Evolutionary conservation across 2,888 invertebrate genomes (phyloP).

Genomic region (Tetragonula carbonaria): DNA sequence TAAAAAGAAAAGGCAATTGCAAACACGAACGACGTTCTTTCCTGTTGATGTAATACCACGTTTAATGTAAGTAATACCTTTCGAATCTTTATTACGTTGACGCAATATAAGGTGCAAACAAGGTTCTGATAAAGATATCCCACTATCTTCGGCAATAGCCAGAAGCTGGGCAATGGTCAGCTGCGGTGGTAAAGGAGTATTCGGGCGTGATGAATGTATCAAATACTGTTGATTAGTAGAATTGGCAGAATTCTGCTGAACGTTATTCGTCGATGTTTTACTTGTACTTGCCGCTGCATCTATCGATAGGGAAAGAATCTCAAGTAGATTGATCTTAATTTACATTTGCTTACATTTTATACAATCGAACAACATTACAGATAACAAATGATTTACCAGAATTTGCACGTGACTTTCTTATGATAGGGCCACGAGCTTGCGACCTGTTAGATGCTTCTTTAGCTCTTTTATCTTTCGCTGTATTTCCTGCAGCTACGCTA

Average conservation of each 20-base stretch:
- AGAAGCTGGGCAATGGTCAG: conserved; percentile 87
- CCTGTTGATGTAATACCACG: background rate
- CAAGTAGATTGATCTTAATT: background rate
- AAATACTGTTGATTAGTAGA: conserved; percentile 83
- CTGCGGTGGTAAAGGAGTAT: conserved; percentile 85
- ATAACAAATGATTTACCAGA: conserved; percentile 62
- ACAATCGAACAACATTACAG: background rate
- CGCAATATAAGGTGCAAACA: conserved; percentile 82
- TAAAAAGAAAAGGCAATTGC: background rate
- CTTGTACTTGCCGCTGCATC: conserved; percentile 69
- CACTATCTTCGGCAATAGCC: conserved; percentile 85
- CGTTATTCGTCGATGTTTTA: conserved; percentile 67
- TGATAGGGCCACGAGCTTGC: conserved; percentile 78
- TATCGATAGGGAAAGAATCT: conserved; percentile 37
- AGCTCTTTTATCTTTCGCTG: conserved; percentile 94
- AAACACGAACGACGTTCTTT: background rate
- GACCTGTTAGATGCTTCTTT: conserved; percentile 91
- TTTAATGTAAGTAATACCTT: conserved; percentile 68
- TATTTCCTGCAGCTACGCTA: conserved; percentile 94
- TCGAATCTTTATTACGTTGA: conserved; percentile 79
- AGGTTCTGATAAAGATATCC: conserved; percentile 85
- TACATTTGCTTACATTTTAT: background rate
- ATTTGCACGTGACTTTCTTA: conserved; percentile 75
- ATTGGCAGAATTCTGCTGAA: conserved; percentile 81
- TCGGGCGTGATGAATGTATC: conserved; percentile 83